These are phyloP conservation scores for Coptodon rendalli DNA, from an alignment of 2,113 vertebrate genomes.

Conservation along the genomic window DNA sequence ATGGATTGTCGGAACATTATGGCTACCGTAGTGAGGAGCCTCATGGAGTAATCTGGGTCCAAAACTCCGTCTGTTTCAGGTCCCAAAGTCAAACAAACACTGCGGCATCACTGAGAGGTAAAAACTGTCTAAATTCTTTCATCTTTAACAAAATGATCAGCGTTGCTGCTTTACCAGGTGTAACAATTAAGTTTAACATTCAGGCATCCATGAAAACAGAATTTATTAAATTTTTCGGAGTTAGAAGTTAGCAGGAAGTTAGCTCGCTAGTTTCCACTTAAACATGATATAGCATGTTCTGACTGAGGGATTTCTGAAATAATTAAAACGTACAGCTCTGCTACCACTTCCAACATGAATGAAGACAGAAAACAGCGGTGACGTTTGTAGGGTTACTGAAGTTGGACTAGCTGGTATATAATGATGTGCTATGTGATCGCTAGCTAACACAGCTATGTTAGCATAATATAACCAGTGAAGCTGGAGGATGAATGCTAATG, in stretches of 20 bases:
- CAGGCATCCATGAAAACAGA: neutral
- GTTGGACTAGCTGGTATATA: neutral
- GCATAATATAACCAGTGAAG: neutral
- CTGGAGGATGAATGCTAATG: neutral
- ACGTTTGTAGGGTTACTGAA: accelerated
- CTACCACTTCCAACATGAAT: accelerated
- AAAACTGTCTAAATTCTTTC: accelerated
- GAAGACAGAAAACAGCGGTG: neutral
- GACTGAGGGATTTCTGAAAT: neutral
- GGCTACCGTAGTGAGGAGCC: accelerated
- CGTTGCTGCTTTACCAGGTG: neutral
- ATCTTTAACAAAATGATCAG: neutral
- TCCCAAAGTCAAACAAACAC: neutral
- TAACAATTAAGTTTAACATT: neutral
- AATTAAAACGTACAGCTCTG: neutral
- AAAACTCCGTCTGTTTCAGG: accelerated
- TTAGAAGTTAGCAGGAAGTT: neutral
- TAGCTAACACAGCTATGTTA: neutral
- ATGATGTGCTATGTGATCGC: neutral
- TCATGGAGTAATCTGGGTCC: accelerated
- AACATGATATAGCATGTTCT: neutral
- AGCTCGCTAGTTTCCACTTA: neutral
- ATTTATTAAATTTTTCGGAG: accelerated
- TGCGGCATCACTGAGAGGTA: neutral
- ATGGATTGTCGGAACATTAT: accelerated